Evolutionary conservation across 2,888 invertebrate species (phyloP).

Genomic region (Macaria notata): DNA sequence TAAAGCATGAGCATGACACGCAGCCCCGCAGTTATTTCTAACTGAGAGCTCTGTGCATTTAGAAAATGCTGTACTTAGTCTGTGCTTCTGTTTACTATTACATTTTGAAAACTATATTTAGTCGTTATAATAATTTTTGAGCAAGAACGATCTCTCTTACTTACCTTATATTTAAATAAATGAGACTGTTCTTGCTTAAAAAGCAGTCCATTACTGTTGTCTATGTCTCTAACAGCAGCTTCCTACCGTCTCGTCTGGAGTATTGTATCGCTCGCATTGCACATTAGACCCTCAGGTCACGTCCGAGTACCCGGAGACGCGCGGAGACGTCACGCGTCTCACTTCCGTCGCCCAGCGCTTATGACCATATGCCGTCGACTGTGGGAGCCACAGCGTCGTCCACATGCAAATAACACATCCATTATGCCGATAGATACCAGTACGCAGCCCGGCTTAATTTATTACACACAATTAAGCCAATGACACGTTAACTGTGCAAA

Average conservation of each 20-base stretch:
- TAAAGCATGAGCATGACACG: no score
- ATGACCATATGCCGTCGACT: constrained; percentile 46
- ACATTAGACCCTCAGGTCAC: constrained; percentile 64
- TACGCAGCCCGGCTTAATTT: constrained; percentile 9
- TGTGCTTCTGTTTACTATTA: no score
- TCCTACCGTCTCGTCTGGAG: constrained; percentile 38
- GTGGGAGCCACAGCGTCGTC: constrained; percentile 35
- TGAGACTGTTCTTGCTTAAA: no score
- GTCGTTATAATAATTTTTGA: no score
- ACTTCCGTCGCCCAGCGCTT: constrained; percentile 67
- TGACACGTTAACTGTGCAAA: constrained; percentile 21
- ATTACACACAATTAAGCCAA: constrained; percentile 17
- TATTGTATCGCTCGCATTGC: constrained; percentile 40
- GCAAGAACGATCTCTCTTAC: no score
- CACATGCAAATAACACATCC: constrained; percentile 29
- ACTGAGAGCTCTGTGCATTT: no score
- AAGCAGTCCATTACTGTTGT: no score
- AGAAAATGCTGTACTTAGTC: no score
- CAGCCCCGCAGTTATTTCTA: no score
- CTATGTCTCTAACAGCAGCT: constrained; percentile 14
- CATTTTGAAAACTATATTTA: no score
- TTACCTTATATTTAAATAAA: no score
- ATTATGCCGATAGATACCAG: constrained; percentile 3
- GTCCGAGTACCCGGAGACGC: constrained; percentile 54
- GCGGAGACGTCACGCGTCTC: constrained; percentile 67